Conservation (phyloP, 23 tunicate genomes). For the Styela plicata region DNA sequence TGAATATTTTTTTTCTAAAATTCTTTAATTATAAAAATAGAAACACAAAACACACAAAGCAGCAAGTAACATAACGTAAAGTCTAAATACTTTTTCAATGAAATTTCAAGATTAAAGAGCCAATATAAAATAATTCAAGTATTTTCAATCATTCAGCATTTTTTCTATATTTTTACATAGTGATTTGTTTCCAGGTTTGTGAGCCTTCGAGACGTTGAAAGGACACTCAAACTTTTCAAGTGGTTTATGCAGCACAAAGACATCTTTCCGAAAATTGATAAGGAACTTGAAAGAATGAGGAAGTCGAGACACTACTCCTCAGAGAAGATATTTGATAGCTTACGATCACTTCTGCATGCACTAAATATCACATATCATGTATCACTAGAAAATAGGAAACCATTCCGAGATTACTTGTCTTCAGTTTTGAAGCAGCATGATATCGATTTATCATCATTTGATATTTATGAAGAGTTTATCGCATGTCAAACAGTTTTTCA, state of each 20-base stretch:
- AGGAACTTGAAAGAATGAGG: background rate
- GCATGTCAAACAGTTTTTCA: slow-evolving; percentile 60
- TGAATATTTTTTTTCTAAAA: too few relatives aligned
- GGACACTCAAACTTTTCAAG: slow-evolving; percentile 36
- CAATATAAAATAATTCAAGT: too few relatives aligned
- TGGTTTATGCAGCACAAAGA: slow-evolving; percentile 33
- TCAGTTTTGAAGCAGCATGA: background rate
- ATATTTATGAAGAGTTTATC: slow-evolving; percentile 28
- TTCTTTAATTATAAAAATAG: too few relatives aligned
- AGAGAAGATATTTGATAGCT: background rate
- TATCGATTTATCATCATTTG: slow-evolving; percentile 8
- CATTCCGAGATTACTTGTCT: slow-evolving; percentile 30
- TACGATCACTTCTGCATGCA: slow-evolving; percentile 41
- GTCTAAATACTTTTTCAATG: too few relatives aligned
- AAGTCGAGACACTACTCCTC: background rate
- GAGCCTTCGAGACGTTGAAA: slow-evolving; percentile 45
- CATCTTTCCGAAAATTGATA: background rate
- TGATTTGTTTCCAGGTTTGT: slow-evolving; percentile 3
- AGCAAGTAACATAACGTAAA: too few relatives aligned
- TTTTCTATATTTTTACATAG: too few relatives aligned
- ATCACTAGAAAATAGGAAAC: slow-evolving; percentile 41
- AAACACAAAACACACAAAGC: too few relatives aligned
- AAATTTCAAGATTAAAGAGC: too few relatives aligned
- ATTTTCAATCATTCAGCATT: too few relatives aligned
- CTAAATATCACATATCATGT: slow-evolving; percentile 63